Evolutionary conservation across 2,888 invertebrate species (phyloP).

Genomic region (Merodon equestris): DNA sequence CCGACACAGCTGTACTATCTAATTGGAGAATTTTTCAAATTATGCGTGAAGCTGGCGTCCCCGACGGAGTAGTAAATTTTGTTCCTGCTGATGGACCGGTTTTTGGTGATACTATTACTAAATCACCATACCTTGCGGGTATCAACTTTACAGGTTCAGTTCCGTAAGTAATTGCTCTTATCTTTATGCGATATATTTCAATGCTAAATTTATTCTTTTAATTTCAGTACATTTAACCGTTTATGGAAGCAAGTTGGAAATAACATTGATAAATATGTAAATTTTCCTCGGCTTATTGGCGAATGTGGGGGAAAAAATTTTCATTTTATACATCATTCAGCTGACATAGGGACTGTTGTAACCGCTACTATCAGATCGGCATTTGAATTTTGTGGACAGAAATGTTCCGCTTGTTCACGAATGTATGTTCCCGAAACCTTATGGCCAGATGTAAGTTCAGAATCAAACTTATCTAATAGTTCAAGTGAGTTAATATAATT

Average conservation of each 20-base stretch:
- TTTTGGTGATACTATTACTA: conserved; percentile 94
- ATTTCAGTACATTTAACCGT: conserved; percentile 90
- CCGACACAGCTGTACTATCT: conserved; percentile 96
- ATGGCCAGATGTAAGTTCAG: conserved; percentile 83
- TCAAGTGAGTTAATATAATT: no score
- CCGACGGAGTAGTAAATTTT: conserved; percentile 98
- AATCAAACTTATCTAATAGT: no score
- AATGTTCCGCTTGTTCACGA: conserved; percentile 99
- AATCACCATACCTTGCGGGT: conserved; percentile 91
- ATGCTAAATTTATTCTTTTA: no score
- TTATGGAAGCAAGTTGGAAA: conserved; percentile 95
- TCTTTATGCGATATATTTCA: no score
- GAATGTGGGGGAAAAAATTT: conserved; percentile 99
- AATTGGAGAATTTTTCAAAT: conserved; percentile 97
- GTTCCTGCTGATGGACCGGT: conserved; percentile 97
- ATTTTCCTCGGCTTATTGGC: conserved; percentile 95
- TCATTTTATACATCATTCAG: conserved; percentile 96
- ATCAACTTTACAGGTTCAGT: conserved; percentile 99
- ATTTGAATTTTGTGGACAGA: conserved; percentile 98
- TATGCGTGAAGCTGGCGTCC: conserved; percentile 96
- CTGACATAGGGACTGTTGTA: conserved; percentile 90
- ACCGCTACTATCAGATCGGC: conserved; percentile 92
- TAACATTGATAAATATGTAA: conserved; percentile 90
- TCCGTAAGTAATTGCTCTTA: conserved; percentile 81
- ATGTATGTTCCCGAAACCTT: conserved; percentile 96